Conservation (phyloP, 2,113 vertebrate genomes). For the Brachionichthys hirsutus region DNA sequence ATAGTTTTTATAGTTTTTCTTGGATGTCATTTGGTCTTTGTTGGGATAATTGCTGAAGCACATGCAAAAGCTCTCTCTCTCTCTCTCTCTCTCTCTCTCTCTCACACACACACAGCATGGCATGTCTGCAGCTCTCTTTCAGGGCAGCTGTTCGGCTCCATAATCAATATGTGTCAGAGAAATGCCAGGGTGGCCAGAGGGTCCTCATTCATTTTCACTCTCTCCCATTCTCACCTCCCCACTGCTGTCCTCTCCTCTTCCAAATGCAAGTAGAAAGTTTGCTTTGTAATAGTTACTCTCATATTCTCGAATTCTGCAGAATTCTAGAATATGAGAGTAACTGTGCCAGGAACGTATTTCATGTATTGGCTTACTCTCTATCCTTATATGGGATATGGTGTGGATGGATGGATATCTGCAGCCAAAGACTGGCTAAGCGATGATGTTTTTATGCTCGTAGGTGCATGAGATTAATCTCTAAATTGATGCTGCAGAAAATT, state of each 20-base stretch:
- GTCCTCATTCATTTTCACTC: constrained; percentile 30
- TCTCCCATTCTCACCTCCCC: constrained; percentile 37
- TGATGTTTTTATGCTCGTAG: no score
- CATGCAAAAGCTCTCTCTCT: neutral
- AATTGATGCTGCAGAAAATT: no score
- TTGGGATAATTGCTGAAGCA: constrained; percentile 13
- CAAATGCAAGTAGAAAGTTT: neutral
- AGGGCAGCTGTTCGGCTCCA: constrained; percentile 27
- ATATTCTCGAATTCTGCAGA: no score
- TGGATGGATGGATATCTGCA: no score
- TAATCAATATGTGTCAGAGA: constrained; percentile 57
- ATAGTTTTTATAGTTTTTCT: neutral
- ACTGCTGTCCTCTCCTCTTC: constrained; percentile 6
- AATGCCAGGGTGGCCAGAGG: constrained; percentile 36
- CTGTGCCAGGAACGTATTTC: no score
- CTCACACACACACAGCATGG: constrained; percentile 5
- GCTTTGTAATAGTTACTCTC: no score
- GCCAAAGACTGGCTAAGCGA: no score
- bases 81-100: constrained; percentile 6
- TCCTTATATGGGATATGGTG: no score
- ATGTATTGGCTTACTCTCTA: no score
- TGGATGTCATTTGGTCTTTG: constrained; percentile 4
- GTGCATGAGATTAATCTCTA: no score
- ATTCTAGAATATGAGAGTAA: no score
- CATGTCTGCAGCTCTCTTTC: constrained; percentile 31